Evolutionary conservation across 1,140 invertebrate species (phyloP), one percentile per base, ranked within the genome.

Genomic region (Mizuhopecten yessoensis): DNA sequence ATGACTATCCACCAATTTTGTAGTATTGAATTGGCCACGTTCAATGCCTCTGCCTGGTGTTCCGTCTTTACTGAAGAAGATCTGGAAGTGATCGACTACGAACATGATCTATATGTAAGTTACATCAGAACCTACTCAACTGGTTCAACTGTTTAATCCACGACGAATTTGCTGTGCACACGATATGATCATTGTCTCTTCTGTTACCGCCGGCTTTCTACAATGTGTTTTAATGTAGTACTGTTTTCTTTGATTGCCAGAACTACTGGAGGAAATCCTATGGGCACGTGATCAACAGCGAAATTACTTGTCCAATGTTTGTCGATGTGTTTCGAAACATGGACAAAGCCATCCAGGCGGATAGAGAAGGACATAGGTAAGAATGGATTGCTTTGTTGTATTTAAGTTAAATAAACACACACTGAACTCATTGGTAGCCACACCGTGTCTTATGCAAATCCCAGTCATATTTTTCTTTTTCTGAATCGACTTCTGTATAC

Each of bases 261-360:
- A 98, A 98, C 95, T 99, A 98, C 95, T 99, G 98, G 97, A 97
- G 97, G 90, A 98, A 99, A 97, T 98, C 98, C 23, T 98, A 98
- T 96, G 98, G 98, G n/a, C 97, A 97, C 95, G 96, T 97, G 87
- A 96, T 99, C 49, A 98, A 97, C 13, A 97, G 98, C 94, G 96
- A 97, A 91, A 98, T 98, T 96, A 98, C 98, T 33, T 99, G 98
- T 96, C 97, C 97, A 91, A 97, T 98, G 88, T 96, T 98, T 29
- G 97, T 97, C 90, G 97, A 98, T 95, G 97, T 99, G 96, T 97
- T 98, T 93, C 94, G 97, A 39, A 97, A 97, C 96, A 97, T 99
- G 90, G 94, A 96, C 87, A 93, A 93, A 33, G 92, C 92, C 86
- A 93, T 96, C 34, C 86, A 93, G 34, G 92, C 91, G 0, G 91